Percentiles rank a stretch among this genome's conserved stretches.
Conservation (phyloP, 2,797 vertebrate genomes). For the Sorex maritimensis region DNA sequence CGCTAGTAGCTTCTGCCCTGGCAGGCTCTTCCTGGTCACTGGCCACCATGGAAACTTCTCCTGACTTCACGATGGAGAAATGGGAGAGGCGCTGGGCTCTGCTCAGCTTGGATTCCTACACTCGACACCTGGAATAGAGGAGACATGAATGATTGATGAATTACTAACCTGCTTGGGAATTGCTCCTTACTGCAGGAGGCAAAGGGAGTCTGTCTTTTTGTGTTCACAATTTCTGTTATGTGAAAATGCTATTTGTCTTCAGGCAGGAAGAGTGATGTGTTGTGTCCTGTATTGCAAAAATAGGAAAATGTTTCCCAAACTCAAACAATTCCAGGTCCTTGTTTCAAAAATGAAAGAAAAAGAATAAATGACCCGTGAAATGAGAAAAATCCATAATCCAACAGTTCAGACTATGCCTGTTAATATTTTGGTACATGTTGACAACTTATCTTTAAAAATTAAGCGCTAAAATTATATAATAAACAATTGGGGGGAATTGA, state of each 20-base stretch:
- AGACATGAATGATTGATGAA: conserved; percentile 62
- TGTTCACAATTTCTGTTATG: conserved; percentile 43
- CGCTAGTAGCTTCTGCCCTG: background rate
- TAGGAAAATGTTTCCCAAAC: conserved; percentile 7
- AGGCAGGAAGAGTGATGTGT: background rate
- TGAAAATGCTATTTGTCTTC: conserved; percentile 28
- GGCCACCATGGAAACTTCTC: conserved; percentile 51
- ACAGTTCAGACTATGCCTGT: conserved; percentile 23
- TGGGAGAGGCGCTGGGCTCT: background rate
- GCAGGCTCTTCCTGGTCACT: background rate
- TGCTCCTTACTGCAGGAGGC: conserved; percentile 31
- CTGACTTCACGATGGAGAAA: background rate
- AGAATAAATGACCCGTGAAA: conserved; percentile 25
- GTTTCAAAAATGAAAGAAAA: conserved; percentile 39
- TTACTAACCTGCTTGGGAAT: conserved; percentile 27
- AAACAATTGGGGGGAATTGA: background rate
- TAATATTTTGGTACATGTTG: conserved; percentile 15
- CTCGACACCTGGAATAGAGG: conserved; percentile 21
- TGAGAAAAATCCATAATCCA: conserved; percentile 38
- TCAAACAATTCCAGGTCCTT: conserved; percentile 1
- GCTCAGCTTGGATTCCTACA: conserved; percentile 64
- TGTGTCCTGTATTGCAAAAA: conserved; percentile 19
- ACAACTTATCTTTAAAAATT: background rate
- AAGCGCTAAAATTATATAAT: background rate
- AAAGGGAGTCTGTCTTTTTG: conserved; percentile 24